Evolutionary conservation across 2,113 vertebrate genomes (phyloP).

Genomic region (Pangasianodon gigas): DNA sequence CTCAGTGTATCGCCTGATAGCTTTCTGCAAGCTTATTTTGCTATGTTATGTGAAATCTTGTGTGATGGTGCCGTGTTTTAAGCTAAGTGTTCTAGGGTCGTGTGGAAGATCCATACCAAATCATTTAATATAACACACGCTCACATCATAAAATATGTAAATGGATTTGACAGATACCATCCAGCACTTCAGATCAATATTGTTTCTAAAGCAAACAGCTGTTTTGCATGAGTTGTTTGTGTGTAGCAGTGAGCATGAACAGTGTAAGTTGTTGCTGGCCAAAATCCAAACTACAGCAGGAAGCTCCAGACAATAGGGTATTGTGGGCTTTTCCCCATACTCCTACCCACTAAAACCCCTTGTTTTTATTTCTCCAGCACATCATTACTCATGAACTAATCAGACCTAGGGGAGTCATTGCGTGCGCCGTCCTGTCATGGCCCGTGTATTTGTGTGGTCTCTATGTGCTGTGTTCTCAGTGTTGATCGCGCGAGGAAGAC

Average conservation of each 20-base stretch:
- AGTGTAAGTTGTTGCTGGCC: neutral
- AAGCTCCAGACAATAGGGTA: neutral
- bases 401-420: neutral
- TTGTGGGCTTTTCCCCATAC: neutral
- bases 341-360: neutral
- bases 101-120: neutral
- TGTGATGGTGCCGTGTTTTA: neutral
- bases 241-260: neutral
- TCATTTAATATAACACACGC: neutral
- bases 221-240: neutral
- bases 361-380: slow-evolving; percentile 6
- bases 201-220: neutral
- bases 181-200: neutral
- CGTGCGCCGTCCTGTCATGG: neutral
- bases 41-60: neutral
- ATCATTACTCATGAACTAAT: neutral
- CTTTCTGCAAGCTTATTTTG: neutral
- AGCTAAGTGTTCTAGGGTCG: neutral
- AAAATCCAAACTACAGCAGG: neutral
- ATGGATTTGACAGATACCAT: neutral
- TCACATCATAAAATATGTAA: neutral
- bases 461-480: slow-evolving; percentile 14
- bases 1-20: neutral
- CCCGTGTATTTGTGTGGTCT: neutral
- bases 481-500: slow-evolving; percentile 8